Conservation (phyloP, 2,113 vertebrate species). For the Seriola dumerili region DNA sequence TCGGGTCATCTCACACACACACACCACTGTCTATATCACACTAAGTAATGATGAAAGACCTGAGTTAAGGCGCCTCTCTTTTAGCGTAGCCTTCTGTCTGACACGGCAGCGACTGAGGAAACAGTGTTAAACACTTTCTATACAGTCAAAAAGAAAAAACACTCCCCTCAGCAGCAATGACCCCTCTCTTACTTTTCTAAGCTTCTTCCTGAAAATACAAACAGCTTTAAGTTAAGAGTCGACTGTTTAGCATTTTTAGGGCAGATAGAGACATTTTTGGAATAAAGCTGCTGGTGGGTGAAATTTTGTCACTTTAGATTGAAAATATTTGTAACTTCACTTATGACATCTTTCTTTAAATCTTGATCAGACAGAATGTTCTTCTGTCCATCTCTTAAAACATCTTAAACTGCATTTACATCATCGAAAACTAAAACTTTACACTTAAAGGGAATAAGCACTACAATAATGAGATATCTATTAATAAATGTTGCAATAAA, state of each 20-base stretch:
- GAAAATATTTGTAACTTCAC: neutral
- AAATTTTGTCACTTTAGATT: neutral
- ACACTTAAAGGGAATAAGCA: neutral
- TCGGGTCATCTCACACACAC: slow-evolving; percentile 74
- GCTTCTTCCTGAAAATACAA: neutral
- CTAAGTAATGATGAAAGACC: slow-evolving; percentile 64
- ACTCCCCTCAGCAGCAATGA: neutral
- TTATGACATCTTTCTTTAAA: too few relatives aligned
- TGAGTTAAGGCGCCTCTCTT: slow-evolving; percentile 67
- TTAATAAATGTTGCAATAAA: neutral
- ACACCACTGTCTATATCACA: slow-evolving; percentile 62
- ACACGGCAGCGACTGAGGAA: slow-evolving; percentile 45
- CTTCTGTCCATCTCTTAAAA: neutral
- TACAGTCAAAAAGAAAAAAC: slow-evolving; percentile 12
- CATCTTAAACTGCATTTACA: neutral
- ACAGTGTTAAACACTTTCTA: slow-evolving; percentile 51
- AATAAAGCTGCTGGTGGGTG: neutral
- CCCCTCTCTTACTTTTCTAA: neutral
- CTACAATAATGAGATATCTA: neutral
- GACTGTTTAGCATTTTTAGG: neutral
- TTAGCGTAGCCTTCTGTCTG: slow-evolving; percentile 48
- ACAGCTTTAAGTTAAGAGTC: neutral
- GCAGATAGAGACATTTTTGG: neutral
- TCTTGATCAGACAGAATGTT: neutral
- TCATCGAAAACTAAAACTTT: neutral